These are phyloP conservation scores for Smutsia temminckii DNA, from an alignment of 2,797 vertebrate genomes.

Conservation along the genomic window DNA sequence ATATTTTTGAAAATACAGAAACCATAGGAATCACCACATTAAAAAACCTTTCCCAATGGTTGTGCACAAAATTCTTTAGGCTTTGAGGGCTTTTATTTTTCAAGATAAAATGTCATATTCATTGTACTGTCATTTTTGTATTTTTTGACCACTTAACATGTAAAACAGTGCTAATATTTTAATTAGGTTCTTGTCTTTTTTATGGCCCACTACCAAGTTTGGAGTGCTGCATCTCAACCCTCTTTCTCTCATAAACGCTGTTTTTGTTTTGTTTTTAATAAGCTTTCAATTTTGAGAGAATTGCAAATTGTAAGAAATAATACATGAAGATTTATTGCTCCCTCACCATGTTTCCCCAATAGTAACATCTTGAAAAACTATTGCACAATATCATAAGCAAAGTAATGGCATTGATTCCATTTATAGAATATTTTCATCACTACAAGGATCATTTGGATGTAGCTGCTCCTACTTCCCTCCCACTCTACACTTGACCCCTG, in stretches of 20 bases:
- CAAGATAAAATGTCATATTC: not conserved
- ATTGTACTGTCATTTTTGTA: not conserved
- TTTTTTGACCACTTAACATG: not conserved
- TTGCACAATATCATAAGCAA: not conserved
- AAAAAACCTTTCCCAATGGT: not conserved
- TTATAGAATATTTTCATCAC: not conserved
- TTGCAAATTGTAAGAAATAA: not conserved
- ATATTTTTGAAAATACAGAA: conserved; percentile 16
- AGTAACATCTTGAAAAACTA: not conserved
- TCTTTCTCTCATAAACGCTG: not conserved
- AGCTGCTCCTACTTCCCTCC: not conserved
- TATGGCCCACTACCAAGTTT: not conserved
- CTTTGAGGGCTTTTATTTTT: not conserved
- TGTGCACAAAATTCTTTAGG: not conserved
- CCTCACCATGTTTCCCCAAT: not conserved
- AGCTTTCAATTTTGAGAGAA: conserved; percentile 3
- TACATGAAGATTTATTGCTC: not conserved
- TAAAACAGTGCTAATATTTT: not conserved
- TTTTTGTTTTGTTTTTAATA: not conserved
- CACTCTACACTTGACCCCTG: not conserved
- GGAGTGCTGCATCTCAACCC: not conserved
- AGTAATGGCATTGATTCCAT: not conserved
- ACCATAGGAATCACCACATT: not conserved
- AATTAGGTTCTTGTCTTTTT: not conserved
- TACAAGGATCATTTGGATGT: not conserved